Evolutionary conservation across 2,113 vertebrate species (phyloP), one percentile per base, ranked within the genome.

Genomic region (Myotis davidii): DNA sequence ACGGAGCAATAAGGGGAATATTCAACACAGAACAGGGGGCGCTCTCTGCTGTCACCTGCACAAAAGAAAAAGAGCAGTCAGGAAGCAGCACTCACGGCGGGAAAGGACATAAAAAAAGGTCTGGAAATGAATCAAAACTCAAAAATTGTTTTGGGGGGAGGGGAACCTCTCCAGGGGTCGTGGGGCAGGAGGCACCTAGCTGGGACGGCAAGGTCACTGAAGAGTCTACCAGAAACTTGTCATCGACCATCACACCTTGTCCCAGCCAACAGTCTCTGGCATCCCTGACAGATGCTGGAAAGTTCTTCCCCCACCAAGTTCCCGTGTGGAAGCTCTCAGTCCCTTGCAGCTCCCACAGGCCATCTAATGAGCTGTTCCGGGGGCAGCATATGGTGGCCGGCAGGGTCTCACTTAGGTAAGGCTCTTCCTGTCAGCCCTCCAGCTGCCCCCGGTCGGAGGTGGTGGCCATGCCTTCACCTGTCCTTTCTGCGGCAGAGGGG

Each of bases 21-120:
- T 94, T 97, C 97, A 90, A 97, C 97, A 94, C 97, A 96, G 96
- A 96, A 98, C 95, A 97, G 97, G 73, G 97, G 96, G 56, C 81
- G 93, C 88, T 97, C 92, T 74, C 93, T 96, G 97, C 89, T 90
- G 95, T 91, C 97, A 97, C 97, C 96, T 97, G 97, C 95, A 95
- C 93, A 37, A 94, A 95, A 97, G 94, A 97, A 84, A 98, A 95
- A 97, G 79, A 98, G 94, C 88, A 91, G 17, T 97, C 97, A 97
- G 94, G 96, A 90, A 25, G 93, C 90, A 32, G 91, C 95, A 85
- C 83, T 83, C 39, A 34, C 0, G 21, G 48, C 34, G 74, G 34
- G n/a, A 5, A 64, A 91, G 86, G 86, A 69, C 67, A 34, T 72
- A 23, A 18, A 39, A 39, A 81, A 89, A 83, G 29, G 72, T 21